Percentiles rank a stretch among this genome's conserved stretches.
phyloP scores from a whole-genome alignment of 2,888 invertebrate genomes.

The Hedya salicella region DNA sequence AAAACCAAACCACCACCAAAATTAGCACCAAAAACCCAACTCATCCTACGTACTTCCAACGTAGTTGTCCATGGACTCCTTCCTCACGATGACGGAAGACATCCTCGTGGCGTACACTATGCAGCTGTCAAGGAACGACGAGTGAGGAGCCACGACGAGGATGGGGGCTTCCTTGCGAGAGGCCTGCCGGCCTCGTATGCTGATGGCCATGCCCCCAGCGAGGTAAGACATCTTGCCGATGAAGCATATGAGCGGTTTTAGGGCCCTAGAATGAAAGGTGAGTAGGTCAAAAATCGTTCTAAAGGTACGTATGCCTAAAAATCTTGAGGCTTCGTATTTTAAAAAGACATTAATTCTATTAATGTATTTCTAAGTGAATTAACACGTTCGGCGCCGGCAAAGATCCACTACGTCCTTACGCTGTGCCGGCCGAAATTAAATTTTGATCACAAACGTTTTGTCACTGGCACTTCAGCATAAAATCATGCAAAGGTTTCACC shows the following conservation, averaged over 20 bases:
- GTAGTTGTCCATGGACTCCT: constrained; percentile 92
- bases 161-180: constrained; percentile 92
- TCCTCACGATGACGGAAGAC: constrained; percentile 93
- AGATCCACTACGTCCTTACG: too few species aligned
- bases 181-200: constrained; percentile 91
- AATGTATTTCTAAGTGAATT: too few species aligned
- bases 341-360: too few species aligned
- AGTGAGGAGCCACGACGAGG: constrained; percentile 94
- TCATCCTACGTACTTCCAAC: constrained; percentile 91
- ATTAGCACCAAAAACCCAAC: constrained; percentile 36
- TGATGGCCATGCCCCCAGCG: constrained; percentile 91
- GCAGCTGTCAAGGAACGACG: constrained; percentile 94
- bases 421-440: too few species aligned
- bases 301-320: too few species aligned
- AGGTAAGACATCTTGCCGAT: constrained; percentile 90
- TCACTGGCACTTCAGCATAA: too few species aligned
- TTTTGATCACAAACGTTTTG: too few species aligned
- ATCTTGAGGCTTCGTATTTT: too few species aligned
- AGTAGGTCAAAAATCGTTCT: background rate
- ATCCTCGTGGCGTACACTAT: constrained; percentile 93
- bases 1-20: constrained; percentile 37
- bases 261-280: constrained; percentile 72
- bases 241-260: constrained; percentile 88
- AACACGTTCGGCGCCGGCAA: too few species aligned
- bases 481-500: too few species aligned